Evolutionary conservation across 2,888 invertebrate genomes (phyloP), one percentile per base, ranked within the genome.

Genomic region (Nomada flava): DNA sequence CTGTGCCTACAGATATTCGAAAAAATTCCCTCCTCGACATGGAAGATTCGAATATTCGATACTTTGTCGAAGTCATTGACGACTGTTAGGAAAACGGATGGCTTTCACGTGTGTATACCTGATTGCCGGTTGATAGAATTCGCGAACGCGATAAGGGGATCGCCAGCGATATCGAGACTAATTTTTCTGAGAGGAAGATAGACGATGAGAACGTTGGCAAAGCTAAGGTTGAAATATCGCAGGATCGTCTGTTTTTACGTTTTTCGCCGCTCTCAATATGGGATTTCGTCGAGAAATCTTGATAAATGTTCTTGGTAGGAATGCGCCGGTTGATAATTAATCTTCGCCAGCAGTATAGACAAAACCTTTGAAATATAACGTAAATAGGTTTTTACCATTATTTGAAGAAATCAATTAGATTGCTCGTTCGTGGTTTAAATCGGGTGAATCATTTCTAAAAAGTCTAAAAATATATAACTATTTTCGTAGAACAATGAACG

Each of bases 11-110:
- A 7, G 36, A 36, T 7, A 36, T 36, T 36, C 7, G 36, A 36
- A 36, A 36, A 36, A 7, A 7, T 36, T 36, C 5, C 36, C 36
- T 36, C 36, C 36, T 36, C 36, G 29, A 36, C n/a, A 60, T 60
- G 36, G 26, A 36, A 1, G 15, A 60, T n/a, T 47, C 47, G 9
- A 36, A 29, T 26, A 10, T 18, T n/a, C 18, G 29, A 36, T 29
- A 60, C 67, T 29, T 59, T 36, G 2, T 75, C 53, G 63, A 50
- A 59, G 75, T 69, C 74, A 71, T 73, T 79, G 70, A 60, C 80
- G 78, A 80, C 80, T 64, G 50, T 60, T 72, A 26, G 72, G 63
- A 55, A 60, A 79, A 76, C 70, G 57, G 74, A 75, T 79, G 76
- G 76, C 53, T 47, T 59, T 55, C 68, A 76, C 78, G 81, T 52